phyloP scores from a whole-genome alignment of 2,113 vertebrate species.

The Petaurus breviceps region DNA sequence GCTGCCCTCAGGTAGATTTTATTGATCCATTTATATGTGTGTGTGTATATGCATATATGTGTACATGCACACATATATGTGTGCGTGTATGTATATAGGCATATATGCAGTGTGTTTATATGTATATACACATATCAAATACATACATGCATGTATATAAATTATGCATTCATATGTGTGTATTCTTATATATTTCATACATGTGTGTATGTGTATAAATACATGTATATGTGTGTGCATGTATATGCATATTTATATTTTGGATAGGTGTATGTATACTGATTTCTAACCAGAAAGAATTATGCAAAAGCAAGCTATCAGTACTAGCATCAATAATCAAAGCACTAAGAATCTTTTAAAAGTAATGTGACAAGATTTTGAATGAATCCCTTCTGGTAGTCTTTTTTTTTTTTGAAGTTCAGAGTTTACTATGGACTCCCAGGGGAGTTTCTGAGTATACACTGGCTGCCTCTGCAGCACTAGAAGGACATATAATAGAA shows the following conservation, averaged over 20 bases:
- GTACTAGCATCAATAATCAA: not conserved
- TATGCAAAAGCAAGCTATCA: not conserved
- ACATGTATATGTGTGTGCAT: not conserved
- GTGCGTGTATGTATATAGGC: too few relatives aligned
- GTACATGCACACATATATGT: too few relatives aligned
- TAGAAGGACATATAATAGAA: not conserved
- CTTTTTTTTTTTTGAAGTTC: not conserved
- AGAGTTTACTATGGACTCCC: not conserved
- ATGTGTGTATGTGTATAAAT: too few relatives aligned
- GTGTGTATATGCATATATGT: too few relatives aligned
- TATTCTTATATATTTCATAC: too few relatives aligned
- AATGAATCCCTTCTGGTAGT: not conserved
- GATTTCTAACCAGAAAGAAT: not conserved
- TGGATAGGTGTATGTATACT: not conserved
- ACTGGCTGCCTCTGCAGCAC: not conserved
- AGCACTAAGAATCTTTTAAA: not conserved
- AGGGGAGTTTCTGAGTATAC: not conserved
- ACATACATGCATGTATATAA: not conserved
- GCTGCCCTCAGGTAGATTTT: not conserved
- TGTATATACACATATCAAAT: too few relatives aligned
- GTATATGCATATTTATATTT: not conserved
- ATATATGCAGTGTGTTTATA: too few relatives aligned
- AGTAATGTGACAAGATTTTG: not conserved
- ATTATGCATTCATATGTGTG: too few relatives aligned
- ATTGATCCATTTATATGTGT: not conserved